Evolutionary conservation across 2,113 vertebrate species (phyloP), one percentile per base, ranked within the genome.

Genomic region (Hemichromis elongatus): DNA sequence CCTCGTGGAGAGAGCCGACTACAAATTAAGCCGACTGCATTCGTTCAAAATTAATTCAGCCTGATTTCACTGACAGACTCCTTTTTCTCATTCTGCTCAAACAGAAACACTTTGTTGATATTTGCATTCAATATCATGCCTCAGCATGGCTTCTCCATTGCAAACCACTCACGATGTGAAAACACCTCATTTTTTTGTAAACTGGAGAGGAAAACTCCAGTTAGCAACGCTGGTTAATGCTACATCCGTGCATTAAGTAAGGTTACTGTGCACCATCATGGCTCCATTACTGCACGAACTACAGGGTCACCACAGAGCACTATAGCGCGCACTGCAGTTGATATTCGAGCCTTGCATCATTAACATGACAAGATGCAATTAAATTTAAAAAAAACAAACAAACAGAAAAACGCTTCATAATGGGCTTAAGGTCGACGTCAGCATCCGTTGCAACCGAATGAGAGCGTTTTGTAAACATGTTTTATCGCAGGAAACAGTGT

Each of bases 181-280:
- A 90, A 86, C 16, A 37, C 30, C 18, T 13, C 70, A 90, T 35
- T 75, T 40, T 37, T 92, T 83, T 92, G 80, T 1, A 66, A 89
- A 80, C 54, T 66, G 47, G 53, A 90, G 68, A 89, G 87, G 89
- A 92, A 93, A 33, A 55, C 68, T 90, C 84, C 83, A 85, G 92
- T 93, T 92, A 93, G 37, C 57, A 89, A 83, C 79, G 77, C 92
- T 90, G 92, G 89, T 75, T 92, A 93, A 93, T 92, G 82, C 57
- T 93, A 92, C 63, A 70, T 54, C 89, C 80, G 47, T 84, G 85
- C 61, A 83, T 85, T 86, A 86, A 91, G 80, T 88, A 55, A 82
- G 78, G 78, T 75, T 87, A 82, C 92, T 88, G 30, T 88, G 42
- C 83, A 75, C 16, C 24, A n/a, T 85, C 13, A 19, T 28, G 63